A percentile compares a stretch with the other conserved stretches of the same genome.
Conservation (phyloP, 1,140 invertebrate genomes). For the Trichogramma pretiosum region DNA sequence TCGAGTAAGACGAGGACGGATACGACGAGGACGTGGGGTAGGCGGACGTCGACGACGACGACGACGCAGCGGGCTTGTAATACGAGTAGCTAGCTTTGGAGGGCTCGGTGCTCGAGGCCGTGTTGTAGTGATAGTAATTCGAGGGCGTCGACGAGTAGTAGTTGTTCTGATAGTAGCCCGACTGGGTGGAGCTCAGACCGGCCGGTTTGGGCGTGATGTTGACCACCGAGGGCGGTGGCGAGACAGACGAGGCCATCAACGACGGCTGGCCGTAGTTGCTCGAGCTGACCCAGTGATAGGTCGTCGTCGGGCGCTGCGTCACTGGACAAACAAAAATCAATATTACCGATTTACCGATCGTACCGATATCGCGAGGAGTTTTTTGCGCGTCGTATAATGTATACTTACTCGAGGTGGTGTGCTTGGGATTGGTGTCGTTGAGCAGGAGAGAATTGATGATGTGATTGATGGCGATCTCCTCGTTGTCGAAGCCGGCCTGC, state of each 20-base stretch:
- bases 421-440: conserved; percentile 44
- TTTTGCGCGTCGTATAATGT: too few species aligned
- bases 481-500: conserved; percentile 33
- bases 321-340: too few species aligned
- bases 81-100: conserved; percentile 12
- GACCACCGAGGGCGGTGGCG: conserved; percentile 16
- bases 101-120: conserved; percentile 24
- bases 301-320: conserved; percentile 7
- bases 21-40: too few species aligned
- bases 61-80: conserved; percentile 16
- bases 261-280: too few species aligned
- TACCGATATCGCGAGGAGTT: too few species aligned
- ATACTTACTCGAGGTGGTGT: conserved; percentile 26
- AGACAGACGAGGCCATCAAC: conserved; percentile 23
- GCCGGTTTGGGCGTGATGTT: conserved; percentile 22
- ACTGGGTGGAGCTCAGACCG: conserved; percentile 11
- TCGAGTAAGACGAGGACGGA: conserved; percentile 11
- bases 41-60: too few species aligned
- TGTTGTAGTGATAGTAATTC: conserved; percentile 38
- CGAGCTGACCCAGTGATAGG: conserved; percentile 7
- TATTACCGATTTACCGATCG: too few species aligned
- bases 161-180: conserved; percentile 24
- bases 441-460: conserved; percentile 60
- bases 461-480: conserved; percentile 44
- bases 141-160: conserved; percentile 24